These are phyloP conservation scores for Panurus biarmicus DNA, from an alignment of 2,113 vertebrate species.

Conservation along the genomic window DNA sequence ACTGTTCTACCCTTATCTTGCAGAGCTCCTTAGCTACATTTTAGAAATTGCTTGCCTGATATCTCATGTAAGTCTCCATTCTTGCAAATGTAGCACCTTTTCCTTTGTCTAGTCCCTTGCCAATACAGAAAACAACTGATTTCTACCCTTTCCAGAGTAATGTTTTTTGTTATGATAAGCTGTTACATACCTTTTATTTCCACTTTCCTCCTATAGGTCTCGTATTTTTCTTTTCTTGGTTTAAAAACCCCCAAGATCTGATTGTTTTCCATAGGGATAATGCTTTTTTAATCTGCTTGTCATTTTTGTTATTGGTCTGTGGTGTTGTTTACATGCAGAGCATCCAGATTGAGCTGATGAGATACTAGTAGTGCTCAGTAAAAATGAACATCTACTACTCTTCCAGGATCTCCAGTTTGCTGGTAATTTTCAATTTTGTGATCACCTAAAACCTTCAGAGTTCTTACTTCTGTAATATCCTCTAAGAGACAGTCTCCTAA, in stretches of 20 bases:
- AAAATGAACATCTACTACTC: not conserved
- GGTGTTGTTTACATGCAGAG: not conserved
- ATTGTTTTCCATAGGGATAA: not conserved
- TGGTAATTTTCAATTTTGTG: not conserved
- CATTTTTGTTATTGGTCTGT: not conserved
- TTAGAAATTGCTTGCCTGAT: not conserved
- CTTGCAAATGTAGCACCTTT: not conserved
- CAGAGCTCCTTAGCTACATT: not conserved
- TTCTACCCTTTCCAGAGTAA: not conserved
- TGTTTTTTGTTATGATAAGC: not conserved
- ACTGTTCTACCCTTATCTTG: not conserved
- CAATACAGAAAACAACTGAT: not conserved
- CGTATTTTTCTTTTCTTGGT: not conserved
- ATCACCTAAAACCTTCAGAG: not conserved
- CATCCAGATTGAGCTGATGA: not conserved
- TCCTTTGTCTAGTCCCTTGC: not conserved
- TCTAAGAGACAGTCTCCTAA: not conserved
- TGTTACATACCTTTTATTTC: not conserved
- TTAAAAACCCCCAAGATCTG: rapidly evolving
- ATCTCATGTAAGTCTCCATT: not conserved
- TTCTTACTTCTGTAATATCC: not conserved
- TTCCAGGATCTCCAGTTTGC: not conserved
- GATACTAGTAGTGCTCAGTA: not conserved
- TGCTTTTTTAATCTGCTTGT: not conserved
- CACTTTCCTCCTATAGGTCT: not conserved